Conservation (phyloP, 2,888 invertebrate genomes). For the Lasioglossum calceatum region DNA sequence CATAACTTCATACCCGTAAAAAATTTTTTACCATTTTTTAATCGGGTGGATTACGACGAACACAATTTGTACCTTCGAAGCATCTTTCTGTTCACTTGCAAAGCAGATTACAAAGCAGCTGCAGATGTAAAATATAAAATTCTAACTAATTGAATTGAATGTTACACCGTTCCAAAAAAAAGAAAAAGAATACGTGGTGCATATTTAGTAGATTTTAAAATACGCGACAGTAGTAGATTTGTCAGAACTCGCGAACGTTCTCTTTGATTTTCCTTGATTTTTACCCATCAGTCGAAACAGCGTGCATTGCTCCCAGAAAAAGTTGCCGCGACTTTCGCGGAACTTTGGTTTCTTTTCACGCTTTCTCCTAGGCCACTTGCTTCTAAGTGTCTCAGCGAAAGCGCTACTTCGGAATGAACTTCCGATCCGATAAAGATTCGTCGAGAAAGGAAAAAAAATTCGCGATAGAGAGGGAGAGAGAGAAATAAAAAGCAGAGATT, state of each 20-base stretch:
- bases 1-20: too few species aligned
- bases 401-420: slow-evolving; percentile 60
- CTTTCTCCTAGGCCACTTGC: slow-evolving; percentile 28
- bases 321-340: background rate
- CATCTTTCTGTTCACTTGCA: too few species aligned
- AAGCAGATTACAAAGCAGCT: too few species aligned
- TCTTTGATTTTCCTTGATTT: background rate
- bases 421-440: slow-evolving; percentile 54
- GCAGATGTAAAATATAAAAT: too few species aligned
- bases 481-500: background rate
- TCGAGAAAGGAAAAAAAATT: slow-evolving; percentile 40
- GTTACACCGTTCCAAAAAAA: too few species aligned
- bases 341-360: slow-evolving; percentile 26
- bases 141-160: too few species aligned
- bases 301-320: background rate
- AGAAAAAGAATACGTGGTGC: too few species aligned
- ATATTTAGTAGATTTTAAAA: too few species aligned
- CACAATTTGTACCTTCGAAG: too few species aligned
- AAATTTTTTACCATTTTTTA: too few species aligned
- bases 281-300: background rate
- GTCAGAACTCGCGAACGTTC: background rate
- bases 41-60: too few species aligned
- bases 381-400: slow-evolving; percentile 50
- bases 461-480: slow-evolving; percentile 35
- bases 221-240: background rate